Evolutionary conservation across 2,113 vertebrate species (phyloP).

Genomic region (Bos taurus): ARS-UCD2.0 NC_037338.1:28634501-28635000

Average conservation of each 20-base stretch:
- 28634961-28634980: constrained; percentile 79
- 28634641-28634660: constrained; percentile 66
- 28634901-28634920: constrained; percentile 87
- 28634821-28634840: constrained; percentile 72
- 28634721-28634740: constrained; percentile 47
- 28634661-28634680: constrained; percentile 74
- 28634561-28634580: neutral
- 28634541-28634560: neutral
- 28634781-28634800: constrained; percentile 71
- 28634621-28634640: constrained; percentile 52
- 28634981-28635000: constrained; percentile 95
- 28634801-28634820: constrained; percentile 69
- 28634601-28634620: constrained; percentile 68
- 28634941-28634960: constrained; percentile 85
- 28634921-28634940: constrained; percentile 87
- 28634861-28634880: constrained; percentile 75
- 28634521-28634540: neutral
- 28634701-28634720: constrained; percentile 69
- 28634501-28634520: neutral
- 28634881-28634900: constrained; percentile 72
- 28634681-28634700: constrained; percentile 75
- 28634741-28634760: constrained; percentile 32
- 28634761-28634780: constrained; percentile 71
- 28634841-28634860: constrained; percentile 67
- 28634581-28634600: neutral